These are phyloP conservation scores for Mythimna impura DNA, from an alignment of 2,888 invertebrate genomes.

Conservation along the genomic window DNA sequence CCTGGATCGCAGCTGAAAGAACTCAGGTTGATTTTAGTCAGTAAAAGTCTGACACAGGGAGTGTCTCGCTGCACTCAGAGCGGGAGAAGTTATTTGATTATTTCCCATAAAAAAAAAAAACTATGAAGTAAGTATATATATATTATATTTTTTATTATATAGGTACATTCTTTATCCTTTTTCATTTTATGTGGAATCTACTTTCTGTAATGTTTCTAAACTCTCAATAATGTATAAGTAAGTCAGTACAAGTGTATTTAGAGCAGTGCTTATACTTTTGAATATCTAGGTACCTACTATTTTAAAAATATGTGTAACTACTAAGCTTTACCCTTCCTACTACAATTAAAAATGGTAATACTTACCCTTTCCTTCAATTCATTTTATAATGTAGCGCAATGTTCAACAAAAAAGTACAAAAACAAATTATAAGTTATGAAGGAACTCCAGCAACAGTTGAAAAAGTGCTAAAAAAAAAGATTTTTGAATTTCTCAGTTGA, in stretches of 20 bases:
- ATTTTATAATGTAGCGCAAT: conserved; percentile 29
- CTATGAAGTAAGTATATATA: too few species aligned
- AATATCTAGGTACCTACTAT: too few species aligned
- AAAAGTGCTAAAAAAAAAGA: conserved; percentile 40
- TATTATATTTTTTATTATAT: too few species aligned
- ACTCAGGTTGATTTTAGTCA: too few species aligned
- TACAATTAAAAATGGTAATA: conserved; percentile 13
- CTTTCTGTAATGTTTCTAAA: neutral
- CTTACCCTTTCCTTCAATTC: conserved; percentile 19
- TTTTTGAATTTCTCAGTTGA: conserved; percentile 32
- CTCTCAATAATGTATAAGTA: too few species aligned
- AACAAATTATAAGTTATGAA: conserved; percentile 43
- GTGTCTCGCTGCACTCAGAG: too few species aligned
- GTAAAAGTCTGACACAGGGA: too few species aligned
- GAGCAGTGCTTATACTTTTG: too few species aligned
- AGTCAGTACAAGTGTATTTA: too few species aligned
- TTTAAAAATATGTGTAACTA: neutral
- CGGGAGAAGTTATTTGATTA: too few species aligned
- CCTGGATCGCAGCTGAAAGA: too few species aligned
- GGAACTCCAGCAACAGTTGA: conserved; percentile 44
- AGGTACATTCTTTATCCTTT: neutral
- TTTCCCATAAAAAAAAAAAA: too few species aligned
- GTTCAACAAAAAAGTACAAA: conserved; percentile 29
- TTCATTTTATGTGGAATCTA: neutral
- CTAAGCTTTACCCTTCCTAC: neutral